A percentile compares a stretch with the other conserved stretches of the same genome.
Conservation (phyloP, 2,888 invertebrate genomes). For the Coenonympha arcania region DNA sequence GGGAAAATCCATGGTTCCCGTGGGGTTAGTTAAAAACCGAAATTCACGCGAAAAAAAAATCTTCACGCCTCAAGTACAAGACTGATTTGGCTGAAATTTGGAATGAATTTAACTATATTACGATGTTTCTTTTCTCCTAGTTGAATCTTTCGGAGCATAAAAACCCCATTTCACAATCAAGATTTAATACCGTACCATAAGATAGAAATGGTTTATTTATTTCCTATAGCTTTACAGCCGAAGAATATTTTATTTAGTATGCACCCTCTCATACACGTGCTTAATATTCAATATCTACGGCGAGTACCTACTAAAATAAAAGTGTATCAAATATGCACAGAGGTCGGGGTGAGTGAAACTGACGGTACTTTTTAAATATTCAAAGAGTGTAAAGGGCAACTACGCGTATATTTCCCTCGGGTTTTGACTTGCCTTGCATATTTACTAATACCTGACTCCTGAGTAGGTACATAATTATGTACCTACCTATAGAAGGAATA, state of each 20-base stretch:
- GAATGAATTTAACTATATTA: no score
- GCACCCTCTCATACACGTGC: conserved; percentile 21
- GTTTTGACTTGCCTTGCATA: conserved; percentile 33
- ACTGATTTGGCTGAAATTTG: no score
- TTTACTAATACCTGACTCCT: conserved; percentile 11
- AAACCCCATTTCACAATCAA: background rate
- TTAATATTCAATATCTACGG: conserved; percentile 28
- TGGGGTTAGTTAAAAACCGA: no score
- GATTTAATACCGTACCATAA: background rate
- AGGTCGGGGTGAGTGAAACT: conserved; percentile 39
- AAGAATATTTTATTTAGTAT: conserved; percentile 8
- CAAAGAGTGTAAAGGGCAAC: conserved; percentile 71
- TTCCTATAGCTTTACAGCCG: conserved; percentile 9
- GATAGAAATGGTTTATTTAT: conserved; percentile 7
- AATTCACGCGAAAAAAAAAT: no score
- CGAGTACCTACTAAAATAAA: conserved; percentile 19
- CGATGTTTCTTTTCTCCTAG: background rate
- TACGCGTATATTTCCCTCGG: conserved; percentile 63
- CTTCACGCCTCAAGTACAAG: no score
- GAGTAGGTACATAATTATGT: background rate
- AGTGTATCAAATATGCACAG: conserved; percentile 28
- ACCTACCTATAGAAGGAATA: no score
- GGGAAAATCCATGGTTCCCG: no score
- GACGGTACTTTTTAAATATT: conserved; percentile 59
- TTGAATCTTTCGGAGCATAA: background rate